phyloP scores from a whole-genome alignment of 23 tunicate genomes.

The Ascidia mentula region DNA sequence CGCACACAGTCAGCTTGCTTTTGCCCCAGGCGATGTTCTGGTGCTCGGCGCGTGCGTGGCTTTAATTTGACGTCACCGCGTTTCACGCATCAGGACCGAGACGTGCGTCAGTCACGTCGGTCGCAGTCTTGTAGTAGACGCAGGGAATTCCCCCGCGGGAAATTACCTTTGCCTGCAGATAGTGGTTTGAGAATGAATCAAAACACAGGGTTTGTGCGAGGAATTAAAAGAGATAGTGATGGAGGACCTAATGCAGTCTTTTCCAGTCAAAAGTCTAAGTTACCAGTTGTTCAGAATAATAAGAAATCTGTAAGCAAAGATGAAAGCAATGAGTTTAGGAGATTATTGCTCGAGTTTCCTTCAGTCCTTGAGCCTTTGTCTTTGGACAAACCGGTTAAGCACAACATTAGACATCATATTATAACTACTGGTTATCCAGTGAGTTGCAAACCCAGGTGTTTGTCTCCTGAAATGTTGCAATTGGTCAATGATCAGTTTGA shows the following conservation, averaged over 20 bases:
- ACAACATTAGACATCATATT: background rate
- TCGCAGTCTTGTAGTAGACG: background rate
- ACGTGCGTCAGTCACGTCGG: background rate
- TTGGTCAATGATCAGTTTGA: background rate
- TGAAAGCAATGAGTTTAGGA: background rate
- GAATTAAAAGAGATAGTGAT: background rate
- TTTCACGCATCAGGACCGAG: background rate
- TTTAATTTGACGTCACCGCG: background rate
- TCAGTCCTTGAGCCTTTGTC: background rate
- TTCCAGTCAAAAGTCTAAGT: background rate
- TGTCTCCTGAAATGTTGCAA: background rate
- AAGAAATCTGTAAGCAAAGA: background rate
- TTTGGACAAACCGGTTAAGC: background rate
- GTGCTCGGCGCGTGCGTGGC: background rate
- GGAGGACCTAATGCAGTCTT: background rate
- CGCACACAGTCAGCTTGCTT: background rate
- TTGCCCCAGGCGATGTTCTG: background rate
- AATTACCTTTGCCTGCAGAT: background rate
- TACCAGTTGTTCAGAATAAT: background rate
- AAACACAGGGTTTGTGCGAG: background rate
- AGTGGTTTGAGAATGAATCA: background rate
- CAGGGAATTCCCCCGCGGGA: background rate
- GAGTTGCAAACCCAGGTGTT: background rate
- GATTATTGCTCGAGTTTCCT: background rate
- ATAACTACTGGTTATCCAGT: background rate